phyloP scores from a whole-genome alignment of 2,888 invertebrate species.

The Callyntrura guangdongensis region DNA sequence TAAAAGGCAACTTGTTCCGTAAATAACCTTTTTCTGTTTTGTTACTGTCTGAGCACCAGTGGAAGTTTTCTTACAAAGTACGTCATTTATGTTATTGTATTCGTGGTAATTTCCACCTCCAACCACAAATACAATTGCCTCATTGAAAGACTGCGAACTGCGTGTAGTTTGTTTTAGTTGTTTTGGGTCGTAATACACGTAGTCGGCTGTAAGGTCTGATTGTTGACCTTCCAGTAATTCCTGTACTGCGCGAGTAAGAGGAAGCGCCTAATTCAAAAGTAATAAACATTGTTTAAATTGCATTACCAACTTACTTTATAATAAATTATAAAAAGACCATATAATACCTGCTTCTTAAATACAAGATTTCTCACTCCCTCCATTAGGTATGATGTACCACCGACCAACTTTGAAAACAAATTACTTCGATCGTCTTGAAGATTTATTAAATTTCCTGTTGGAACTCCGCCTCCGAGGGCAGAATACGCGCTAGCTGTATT shows the following conservation, averaged over 20 bases:
- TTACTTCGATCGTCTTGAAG: conserved; percentile 70
- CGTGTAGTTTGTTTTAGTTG: conserved; percentile 89
- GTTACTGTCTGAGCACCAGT: conserved; percentile 86
- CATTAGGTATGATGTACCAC: conserved; percentile 99
- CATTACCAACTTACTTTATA: background rate
- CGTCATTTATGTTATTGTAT: conserved; percentile 99
- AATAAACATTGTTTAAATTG: background rate
- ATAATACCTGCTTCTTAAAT: conserved; percentile 96
- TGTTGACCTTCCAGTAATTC: conserved; percentile 93
- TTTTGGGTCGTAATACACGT: conserved; percentile 98
- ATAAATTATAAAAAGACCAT: background rate
- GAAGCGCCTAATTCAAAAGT: conserved; percentile 90
- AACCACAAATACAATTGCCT: conserved; percentile 96
- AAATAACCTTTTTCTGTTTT: conserved; percentile 92
- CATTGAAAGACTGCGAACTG: conserved; percentile 89
- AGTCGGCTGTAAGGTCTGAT: conserved; percentile 93
- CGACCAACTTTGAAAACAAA: conserved; percentile 68
- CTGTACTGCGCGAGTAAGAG: conserved; percentile 97
- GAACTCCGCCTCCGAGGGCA: conserved; percentile 57
- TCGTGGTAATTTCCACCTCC: conserved; percentile 99
- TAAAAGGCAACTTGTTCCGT: conserved; percentile 97
- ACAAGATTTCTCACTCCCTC: conserved; percentile 99
- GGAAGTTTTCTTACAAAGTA: conserved; percentile 87
- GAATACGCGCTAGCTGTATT: conserved; percentile 61
- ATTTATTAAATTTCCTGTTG: conserved; percentile 69